Base-by-base conservation (phyloP, 2,113 vertebrate species). In the Boulengeromyrus knoepffleri region DNA sequence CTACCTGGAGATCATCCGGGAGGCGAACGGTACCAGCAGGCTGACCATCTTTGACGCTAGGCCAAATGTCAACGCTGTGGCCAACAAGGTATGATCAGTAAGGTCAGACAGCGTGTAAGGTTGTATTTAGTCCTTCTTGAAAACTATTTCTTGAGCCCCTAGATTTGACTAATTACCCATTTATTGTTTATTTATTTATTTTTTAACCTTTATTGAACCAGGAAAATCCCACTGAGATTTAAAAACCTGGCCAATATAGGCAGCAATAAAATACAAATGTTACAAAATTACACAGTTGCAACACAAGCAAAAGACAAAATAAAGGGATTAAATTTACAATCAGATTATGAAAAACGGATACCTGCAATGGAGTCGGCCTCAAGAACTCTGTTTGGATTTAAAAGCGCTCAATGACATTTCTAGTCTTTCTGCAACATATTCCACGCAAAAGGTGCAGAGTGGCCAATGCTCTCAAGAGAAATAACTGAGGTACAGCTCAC, bases 11-110 rank as follows among this genome's bases (percentile, higher is more conserved):
- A 27, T 97, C 88, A 98, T 99, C 93, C 96, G 97, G 45, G 98
- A 99, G 88, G 96, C 98, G 15, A 99, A 99, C 0, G 95, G 96
- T 88, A 92, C 96, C 77, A 46, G 6, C 77, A 99, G 98, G 92
- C 96, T 99, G 90, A 97, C 97, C 1, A 99, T 99, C 91, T 99
- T 95, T 42, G 99, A 99, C 0, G 99, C 99, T 0, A 97, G 98
- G 92, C 99, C 99, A 88, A 99, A 90, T 50, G 99, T 99, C 91
- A 99, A 99, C 31, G 99, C 99, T 0, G 98, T 99, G 2, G 99
- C 99, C 17, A 99, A 99, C 93, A 99, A 99, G 97, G 99, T 99
- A 89, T 95, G 94, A 49, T 5, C 80, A 39, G 86, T 49, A 24
- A 88, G 19, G 12, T 27, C 52, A 24, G 88, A 27, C 39, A 46